Conservation (phyloP, 53 echinoderm and acorn worm species). For the Apostichopus leukothele region DNA sequence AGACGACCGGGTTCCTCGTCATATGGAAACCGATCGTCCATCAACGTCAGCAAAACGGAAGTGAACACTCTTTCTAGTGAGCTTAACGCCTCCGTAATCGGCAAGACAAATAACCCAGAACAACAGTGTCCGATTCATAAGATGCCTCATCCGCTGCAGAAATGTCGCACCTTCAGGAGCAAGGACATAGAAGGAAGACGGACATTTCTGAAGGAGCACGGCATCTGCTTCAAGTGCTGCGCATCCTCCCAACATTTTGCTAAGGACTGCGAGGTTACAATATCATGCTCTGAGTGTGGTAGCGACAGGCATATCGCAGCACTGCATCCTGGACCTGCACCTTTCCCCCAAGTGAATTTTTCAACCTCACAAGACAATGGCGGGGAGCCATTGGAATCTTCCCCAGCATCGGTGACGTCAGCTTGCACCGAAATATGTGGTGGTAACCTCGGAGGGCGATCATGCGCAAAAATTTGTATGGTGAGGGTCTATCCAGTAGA, state of each 20-base stretch:
- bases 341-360: not conserved
- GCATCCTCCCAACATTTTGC: not conserved
- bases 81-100: too few species aligned
- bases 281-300: not conserved
- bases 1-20: too few species aligned
- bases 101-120: too few species aligned
- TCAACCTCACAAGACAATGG: not conserved
- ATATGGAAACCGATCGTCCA: too few species aligned
- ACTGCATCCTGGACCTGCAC: not conserved
- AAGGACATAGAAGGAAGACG: not conserved
- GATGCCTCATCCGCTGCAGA: not conserved
- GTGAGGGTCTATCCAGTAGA: slow-evolving; percentile 1
- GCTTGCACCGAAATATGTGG: slow-evolving; percentile 25
- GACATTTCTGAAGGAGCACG: not conserved
- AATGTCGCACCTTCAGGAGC: not conserved
- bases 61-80: too few species aligned
- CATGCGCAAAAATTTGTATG: slow-evolving; percentile 37
- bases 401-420: not conserved
- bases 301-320: slow-evolving; percentile 12
- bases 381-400: not conserved
- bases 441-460: not conserved
- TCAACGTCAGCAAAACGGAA: too few species aligned
- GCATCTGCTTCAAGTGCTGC: not conserved
- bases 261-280: not conserved
- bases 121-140: not conserved